Conservation (phyloP, 2,888 invertebrate genomes). For the Bombylius discolor region DNA sequence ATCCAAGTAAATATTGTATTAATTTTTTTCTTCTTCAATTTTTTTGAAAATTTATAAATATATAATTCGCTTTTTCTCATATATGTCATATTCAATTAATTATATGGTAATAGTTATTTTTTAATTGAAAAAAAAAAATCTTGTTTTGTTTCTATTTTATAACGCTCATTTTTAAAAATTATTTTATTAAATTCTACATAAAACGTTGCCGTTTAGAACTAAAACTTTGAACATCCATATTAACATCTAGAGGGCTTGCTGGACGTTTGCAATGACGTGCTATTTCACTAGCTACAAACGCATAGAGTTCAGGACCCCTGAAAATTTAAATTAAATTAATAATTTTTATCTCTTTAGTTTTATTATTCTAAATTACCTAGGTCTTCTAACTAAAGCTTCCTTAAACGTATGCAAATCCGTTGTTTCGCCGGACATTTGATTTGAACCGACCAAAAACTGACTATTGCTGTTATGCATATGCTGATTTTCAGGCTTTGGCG, state of each 20-base stretch:
- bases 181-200: slow-evolving; percentile 39
- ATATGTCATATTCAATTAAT: too few relatives aligned
- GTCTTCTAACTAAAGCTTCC: slow-evolving; percentile 53
- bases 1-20: too few relatives aligned
- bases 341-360: background rate
- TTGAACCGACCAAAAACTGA: slow-evolving; percentile 13
- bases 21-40: too few relatives aligned
- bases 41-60: too few relatives aligned
- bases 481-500: slow-evolving; percentile 41
- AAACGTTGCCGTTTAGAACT: slow-evolving; percentile 55
- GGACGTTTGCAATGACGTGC: slow-evolving; percentile 59
- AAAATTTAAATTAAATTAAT: background rate
- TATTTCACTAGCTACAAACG: slow-evolving; percentile 60
- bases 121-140: too few relatives aligned
- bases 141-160: too few relatives aligned
- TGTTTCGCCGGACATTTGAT: slow-evolving; percentile 33
- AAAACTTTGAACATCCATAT: slow-evolving; percentile 65
- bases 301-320: slow-evolving; percentile 48
- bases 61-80: too few relatives aligned
- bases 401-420: slow-evolving; percentile 56
- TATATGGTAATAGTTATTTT: too few relatives aligned
- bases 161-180: background rate
- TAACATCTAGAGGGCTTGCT: slow-evolving; percentile 55
- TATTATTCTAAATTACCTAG: slow-evolving; percentile 22
- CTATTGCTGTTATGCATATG: slow-evolving; percentile 32